These are phyloP conservation scores for Neogale vison DNA, from an alignment of 2,113 vertebrate species.

Conservation along the genomic window DNA sequence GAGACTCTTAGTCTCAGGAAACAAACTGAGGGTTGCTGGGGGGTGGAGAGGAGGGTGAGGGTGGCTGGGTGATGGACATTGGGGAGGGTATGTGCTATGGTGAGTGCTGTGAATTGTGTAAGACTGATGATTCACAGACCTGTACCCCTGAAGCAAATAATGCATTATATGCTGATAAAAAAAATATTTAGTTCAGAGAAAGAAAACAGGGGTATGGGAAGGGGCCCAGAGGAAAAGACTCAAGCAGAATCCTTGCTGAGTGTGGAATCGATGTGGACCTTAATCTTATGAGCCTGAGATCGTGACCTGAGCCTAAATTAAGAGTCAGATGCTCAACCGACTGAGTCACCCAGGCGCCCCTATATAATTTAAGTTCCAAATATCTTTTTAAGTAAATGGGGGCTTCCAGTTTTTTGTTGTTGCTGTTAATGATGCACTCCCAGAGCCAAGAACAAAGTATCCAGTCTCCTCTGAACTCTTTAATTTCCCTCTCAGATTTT, in stretches of 20 bases:
- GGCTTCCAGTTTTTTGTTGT: neutral
- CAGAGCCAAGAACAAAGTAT: neutral
- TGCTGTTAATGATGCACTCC: neutral
- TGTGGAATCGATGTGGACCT: neutral
- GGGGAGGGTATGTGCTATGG: no score
- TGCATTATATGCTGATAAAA: no score
- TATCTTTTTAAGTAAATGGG: slow-evolving; percentile 41
- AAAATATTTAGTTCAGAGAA: neutral
- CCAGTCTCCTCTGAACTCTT: slow-evolving; percentile 8
- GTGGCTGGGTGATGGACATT: no score
- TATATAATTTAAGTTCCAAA: slow-evolving; percentile 27
- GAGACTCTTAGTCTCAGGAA: no score
- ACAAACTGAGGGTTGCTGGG: no score
- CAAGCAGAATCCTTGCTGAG: neutral
- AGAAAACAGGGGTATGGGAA: no score
- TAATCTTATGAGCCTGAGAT: neutral
- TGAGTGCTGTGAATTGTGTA: no score
- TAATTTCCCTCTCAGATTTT: slow-evolving; percentile 15
- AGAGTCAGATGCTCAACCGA: neutral
- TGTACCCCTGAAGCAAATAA: no score
- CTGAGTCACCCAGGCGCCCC: neutral
- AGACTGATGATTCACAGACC: no score
- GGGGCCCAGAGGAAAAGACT: neutral
- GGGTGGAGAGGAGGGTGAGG: no score
- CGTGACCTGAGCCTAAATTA: neutral